A percentile compares a stretch with the other conserved stretches of the same genome.
Conservation (phyloP, 2,113 vertebrate genomes). For the Heterotilapia buettikoferi region DNA sequence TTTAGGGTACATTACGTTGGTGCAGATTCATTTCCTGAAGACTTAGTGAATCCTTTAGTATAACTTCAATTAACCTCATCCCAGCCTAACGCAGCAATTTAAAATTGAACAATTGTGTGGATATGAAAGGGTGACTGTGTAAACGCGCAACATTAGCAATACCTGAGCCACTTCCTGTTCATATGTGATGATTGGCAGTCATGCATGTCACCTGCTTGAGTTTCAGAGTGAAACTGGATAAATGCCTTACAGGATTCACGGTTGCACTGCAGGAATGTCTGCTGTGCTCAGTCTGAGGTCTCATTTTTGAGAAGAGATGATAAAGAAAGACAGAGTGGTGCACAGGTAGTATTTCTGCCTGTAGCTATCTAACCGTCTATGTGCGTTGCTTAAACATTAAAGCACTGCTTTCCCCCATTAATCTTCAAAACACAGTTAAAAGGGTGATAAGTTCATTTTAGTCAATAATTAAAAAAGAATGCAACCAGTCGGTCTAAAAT, state of each 20-base stretch:
- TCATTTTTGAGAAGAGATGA: background rate
- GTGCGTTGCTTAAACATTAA: background rate
- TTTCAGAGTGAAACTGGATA: slow-evolving; percentile 7
- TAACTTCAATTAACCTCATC: background rate
- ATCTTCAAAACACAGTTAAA: background rate
- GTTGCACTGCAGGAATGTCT: background rate
- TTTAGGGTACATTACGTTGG: background rate
- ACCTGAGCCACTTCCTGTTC: background rate
- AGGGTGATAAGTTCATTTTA: background rate
- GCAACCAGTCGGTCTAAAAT: background rate
- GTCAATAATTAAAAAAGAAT: slow-evolving; percentile 23
- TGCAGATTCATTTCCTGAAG: background rate
- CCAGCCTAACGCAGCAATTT: background rate
- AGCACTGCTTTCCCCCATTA: background rate
- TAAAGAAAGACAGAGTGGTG: background rate
- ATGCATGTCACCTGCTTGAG: background rate
- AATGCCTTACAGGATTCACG: slow-evolving; percentile 4
- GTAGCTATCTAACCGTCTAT: background rate
- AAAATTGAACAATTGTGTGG: background rate
- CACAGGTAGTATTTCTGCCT: background rate
- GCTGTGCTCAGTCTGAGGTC: background rate
- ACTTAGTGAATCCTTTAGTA: background rate
- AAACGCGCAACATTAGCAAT: background rate
- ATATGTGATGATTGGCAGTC: background rate
- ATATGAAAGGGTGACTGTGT: background rate